Percentiles rank a stretch among this genome's conserved stretches.
These are phyloP conservation scores for Zaprionus ghesquierei DNA, from an alignment of 1,140 invertebrate species.

Conservation along the genomic window DNA sequence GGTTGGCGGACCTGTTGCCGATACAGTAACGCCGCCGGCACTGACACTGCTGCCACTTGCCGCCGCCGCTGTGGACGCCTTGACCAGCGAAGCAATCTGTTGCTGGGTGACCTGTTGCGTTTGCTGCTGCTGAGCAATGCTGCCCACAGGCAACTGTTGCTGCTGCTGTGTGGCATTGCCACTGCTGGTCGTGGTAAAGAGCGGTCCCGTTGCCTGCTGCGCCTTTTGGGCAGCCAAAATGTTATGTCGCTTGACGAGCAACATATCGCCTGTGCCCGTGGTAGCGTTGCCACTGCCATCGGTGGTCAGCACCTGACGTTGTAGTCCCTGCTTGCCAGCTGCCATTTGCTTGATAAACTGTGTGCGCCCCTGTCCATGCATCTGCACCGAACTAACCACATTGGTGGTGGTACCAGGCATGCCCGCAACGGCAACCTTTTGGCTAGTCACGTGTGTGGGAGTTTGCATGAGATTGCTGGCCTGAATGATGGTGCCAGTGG, in stretches of 20 bases:
- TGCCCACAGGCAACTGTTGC: slow-evolving; percentile 27
- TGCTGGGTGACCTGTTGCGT: slow-evolving; percentile 72
- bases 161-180: slow-evolving; percentile 30
- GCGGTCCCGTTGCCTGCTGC: slow-evolving; percentile 82
- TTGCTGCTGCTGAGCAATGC: slow-evolving; percentile 52
- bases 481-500: slow-evolving; percentile 69
- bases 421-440: slow-evolving; percentile 79
- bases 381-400: slow-evolving; percentile 73
- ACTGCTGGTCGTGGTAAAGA: slow-evolving; percentile 68
- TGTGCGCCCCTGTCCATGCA: slow-evolving; percentile 63
- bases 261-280: slow-evolving; percentile 84
- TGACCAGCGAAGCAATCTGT: slow-evolving; percentile 77
- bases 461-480: slow-evolving; percentile 63
- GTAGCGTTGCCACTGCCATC: slow-evolving; percentile 64
- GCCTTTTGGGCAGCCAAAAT: slow-evolving; percentile 84
- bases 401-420: slow-evolving; percentile 63
- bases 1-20: slow-evolving; percentile 83
- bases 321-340: slow-evolving; percentile 82
- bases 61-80: slow-evolving; percentile 82
- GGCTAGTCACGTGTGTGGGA: slow-evolving; percentile 70
- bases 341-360: slow-evolving; percentile 82
- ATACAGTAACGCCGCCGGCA: slow-evolving; percentile 66
- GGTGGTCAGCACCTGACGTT: slow-evolving; percentile 87
- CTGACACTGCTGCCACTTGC: slow-evolving; percentile 65
- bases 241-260: slow-evolving; percentile 87